Conservation (phyloP, 2,113 vertebrate genomes). For the Marmota monax region DNA sequence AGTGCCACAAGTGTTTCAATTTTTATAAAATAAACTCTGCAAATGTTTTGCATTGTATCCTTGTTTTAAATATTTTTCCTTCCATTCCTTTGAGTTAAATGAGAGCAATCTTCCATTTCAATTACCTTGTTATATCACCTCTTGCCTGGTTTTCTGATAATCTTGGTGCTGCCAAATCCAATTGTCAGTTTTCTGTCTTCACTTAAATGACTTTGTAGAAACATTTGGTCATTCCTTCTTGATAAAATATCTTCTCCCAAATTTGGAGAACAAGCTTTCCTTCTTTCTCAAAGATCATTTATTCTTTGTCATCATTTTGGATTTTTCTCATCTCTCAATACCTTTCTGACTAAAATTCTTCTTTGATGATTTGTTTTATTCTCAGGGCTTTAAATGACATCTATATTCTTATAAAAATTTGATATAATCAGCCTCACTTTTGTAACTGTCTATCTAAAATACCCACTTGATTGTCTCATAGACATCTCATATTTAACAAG, state of each 20-base stretch:
- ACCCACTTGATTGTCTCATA: background rate
- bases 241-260: background rate
- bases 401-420: background rate
- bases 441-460: background rate
- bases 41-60: background rate
- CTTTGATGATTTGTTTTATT: background rate
- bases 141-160: background rate
- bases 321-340: background rate
- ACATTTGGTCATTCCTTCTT: background rate
- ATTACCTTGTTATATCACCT: background rate
- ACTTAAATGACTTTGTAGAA: background rate
- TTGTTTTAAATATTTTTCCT: background rate
- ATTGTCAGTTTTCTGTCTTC: background rate
- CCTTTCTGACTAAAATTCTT: background rate
- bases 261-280: background rate
- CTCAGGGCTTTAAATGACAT: background rate
- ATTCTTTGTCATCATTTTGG: background rate
- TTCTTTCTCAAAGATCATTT: background rate
- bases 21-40: background rate
- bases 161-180: background rate
- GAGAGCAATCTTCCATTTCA: background rate
- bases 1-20: background rate
- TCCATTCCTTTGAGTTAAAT: background rate
- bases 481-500: background rate
- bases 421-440: background rate